phyloP scores from a whole-genome alignment of 2,113 vertebrate genomes.

The Stigmatopora argus region DNA sequence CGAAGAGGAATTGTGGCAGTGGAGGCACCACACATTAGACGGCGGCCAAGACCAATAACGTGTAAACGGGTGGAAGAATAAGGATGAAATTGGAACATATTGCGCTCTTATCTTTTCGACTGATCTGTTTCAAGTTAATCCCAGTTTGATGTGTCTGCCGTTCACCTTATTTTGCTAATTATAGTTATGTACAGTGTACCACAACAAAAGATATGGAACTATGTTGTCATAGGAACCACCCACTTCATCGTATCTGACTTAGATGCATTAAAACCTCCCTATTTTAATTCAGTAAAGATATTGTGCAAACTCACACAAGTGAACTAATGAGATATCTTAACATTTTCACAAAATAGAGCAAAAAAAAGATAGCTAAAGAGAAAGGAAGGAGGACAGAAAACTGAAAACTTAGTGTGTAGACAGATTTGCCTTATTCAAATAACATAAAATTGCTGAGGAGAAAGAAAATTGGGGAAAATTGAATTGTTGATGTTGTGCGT shows the following conservation, averaged over 20 bases:
- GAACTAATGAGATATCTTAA: neutral
- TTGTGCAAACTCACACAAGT: slow-evolving; percentile 13
- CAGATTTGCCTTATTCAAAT: neutral
- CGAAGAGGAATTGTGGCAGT: slow-evolving; percentile 72
- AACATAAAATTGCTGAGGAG: neutral
- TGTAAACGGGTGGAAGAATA: slow-evolving; percentile 45
- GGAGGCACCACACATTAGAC: slow-evolving; percentile 66
- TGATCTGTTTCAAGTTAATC: slow-evolving; percentile 30
- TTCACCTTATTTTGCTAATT: slow-evolving; percentile 51
- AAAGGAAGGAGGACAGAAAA: neutral
- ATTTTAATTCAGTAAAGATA: slow-evolving; percentile 40
- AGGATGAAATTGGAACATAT: slow-evolving; percentile 49
- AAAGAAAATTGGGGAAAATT: neutral
- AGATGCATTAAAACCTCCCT: slow-evolving; percentile 49
- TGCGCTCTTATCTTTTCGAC: slow-evolving; percentile 34
- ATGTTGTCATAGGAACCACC: slow-evolving; percentile 65
- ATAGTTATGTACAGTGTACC: slow-evolving; percentile 36
- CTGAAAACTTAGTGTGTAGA: neutral
- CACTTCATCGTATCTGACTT: slow-evolving; percentile 53
- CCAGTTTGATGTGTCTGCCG: slow-evolving; percentile 36
- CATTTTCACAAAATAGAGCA: neutral
- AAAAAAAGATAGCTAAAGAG: too few species aligned
- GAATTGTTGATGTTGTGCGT: too few species aligned
- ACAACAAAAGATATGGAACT: slow-evolving; percentile 46
- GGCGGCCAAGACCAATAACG: slow-evolving; percentile 68